Evolutionary conservation across 2,888 invertebrate species (phyloP).

Genomic region (Drosophila lacicola): DNA sequence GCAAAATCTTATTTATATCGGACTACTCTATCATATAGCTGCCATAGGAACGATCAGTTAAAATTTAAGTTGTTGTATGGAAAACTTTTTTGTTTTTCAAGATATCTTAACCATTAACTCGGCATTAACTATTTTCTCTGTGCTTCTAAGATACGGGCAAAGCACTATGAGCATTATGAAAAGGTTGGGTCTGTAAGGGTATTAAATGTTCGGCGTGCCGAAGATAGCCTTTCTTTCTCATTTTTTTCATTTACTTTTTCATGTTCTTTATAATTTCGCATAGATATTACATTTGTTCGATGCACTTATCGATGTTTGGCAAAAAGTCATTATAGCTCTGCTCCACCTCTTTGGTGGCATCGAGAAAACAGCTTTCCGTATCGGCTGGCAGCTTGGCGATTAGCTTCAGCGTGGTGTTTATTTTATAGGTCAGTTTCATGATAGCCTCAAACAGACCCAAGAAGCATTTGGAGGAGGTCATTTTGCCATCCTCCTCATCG

Average conservation of each 20-base stretch:
- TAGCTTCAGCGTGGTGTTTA: conserved; percentile 14
- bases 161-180: too few species aligned
- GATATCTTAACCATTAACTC: too few species aligned
- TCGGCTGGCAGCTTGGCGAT: conserved; percentile 32
- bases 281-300: conserved; percentile 20
- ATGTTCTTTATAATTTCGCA: background rate
- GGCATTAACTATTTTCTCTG: too few species aligned
- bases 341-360: conserved; percentile 31
- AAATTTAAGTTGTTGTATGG: too few species aligned
- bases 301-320: conserved; percentile 20
- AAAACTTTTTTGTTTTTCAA: too few species aligned
- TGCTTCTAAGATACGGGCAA: too few species aligned
- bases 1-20: too few species aligned
- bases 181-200: too few species aligned
- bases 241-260: background rate
- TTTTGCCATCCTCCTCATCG: conserved; percentile 1
- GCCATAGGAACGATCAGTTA: too few species aligned
- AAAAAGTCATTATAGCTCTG: conserved; percentile 19
- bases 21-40: too few species aligned
- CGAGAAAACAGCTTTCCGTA: conserved; percentile 36
- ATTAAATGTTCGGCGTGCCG: too few species aligned
- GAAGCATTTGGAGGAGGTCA: conserved; percentile 14
- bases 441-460: conserved; percentile 3
- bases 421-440: conserved; percentile 18
- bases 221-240: too few species aligned